Conservation (phyloP, 2,888 invertebrate genomes). For the Entomobrya multifasciata region DNA sequence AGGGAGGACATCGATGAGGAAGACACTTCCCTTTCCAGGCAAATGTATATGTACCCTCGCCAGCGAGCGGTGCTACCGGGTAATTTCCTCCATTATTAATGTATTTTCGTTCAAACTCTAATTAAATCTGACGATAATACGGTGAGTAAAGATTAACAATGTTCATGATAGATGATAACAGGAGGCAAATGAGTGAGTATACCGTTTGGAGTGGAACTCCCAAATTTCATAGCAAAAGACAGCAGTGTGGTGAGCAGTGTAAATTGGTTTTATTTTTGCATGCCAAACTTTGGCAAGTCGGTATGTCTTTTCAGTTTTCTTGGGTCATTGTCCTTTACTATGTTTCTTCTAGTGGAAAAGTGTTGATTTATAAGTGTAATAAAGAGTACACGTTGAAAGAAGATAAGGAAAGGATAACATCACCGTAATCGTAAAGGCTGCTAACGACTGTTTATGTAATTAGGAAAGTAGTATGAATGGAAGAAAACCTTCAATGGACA, state of each 20-base stretch:
- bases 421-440: conserved; percentile 29
- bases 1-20: conserved; percentile 4
- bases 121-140: conserved; percentile 26
- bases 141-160: conserved; percentile 37
- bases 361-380: conserved; percentile 10
- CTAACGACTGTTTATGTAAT: conserved; percentile 41
- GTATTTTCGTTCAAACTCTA: conserved; percentile 36
- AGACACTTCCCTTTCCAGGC: conserved; percentile 45
- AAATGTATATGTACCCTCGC: too few species aligned
- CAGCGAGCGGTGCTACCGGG: neutral
- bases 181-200: conserved; percentile 13
- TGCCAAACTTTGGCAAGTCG: conserved; percentile 47
- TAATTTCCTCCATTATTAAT: neutral
- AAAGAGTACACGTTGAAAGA: conserved; percentile 44
- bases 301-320: neutral
- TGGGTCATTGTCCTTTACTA: conserved; percentile 53
- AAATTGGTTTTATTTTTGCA: conserved; percentile 42
- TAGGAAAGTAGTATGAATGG: conserved; percentile 5
- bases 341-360: neutral
- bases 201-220: neutral
- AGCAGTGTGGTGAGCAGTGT: neutral
- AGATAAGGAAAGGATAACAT: conserved; percentile 35
- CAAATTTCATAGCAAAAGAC: neutral
- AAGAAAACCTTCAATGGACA: neutral
- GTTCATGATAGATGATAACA: conserved; percentile 27